Evolutionary conservation across 2,888 invertebrate genomes (phyloP), one percentile per base, ranked within the genome.

Genomic region (Exephanes ischioxanthus): DNA sequence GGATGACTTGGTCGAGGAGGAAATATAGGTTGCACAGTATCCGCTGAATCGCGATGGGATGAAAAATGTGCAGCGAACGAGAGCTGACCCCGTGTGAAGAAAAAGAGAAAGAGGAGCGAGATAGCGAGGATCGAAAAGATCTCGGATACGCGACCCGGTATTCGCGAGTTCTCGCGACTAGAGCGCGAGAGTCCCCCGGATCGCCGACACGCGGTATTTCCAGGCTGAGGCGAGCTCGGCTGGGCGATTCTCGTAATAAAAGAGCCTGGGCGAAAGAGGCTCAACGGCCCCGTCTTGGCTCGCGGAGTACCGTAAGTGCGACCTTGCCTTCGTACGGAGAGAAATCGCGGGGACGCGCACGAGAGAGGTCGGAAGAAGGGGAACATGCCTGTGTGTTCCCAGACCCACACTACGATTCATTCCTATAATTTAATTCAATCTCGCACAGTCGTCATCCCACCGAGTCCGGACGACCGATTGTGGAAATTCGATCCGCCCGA

Each of bases 271-370:
- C 85, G 66, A 84, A 88, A 89, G 87, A 89, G 88, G 88, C 85
- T 85, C 87, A 88, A 87, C 72, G 86, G 86, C 88, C 88, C 87
- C 86, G 85, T 82, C 85, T 73, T 86, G 85, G 83, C 75, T 87
- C 79, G 80, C 85, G 83, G 84, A 88, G 90, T 92, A 92, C 92
- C 92, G 92, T 92, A 92, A 92, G 88, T 88, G 84, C 92, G 92
- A 92, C 91, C 90, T 92, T 91, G 92, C 89, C 92, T 89, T 87
- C 83, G 80, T 75, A 83, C 82, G 85, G 76, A 82, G 85, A 82
- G 82, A 82, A 85, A 85, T 81, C 79, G 71, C 71, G 80, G 63
- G 67, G 51, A 81, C 53, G 55, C 83, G 53, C 19, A 33, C 37
- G 53, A 16, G 11, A 33, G 26, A 77, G 14, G 22, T 19, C 22